A percentile compares a stretch with the other conserved stretches of the same genome.
Conservation (phyloP, 2,888 invertebrate species). For the Acleris holmiana region DNA sequence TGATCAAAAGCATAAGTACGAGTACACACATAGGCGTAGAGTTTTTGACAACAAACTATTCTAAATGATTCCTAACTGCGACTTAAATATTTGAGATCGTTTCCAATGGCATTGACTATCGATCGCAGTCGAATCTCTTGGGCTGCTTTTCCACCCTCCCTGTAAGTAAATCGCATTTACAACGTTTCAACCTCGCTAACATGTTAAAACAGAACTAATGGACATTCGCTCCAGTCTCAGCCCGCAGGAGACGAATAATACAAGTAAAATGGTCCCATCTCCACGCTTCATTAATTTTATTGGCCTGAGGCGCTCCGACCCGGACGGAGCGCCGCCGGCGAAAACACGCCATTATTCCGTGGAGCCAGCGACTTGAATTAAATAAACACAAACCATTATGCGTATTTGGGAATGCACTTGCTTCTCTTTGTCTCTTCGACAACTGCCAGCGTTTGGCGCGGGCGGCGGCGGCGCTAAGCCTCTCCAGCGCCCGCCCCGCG, state of each 20-base stretch:
- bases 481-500: slow-evolving; percentile 51
- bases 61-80: slow-evolving; percentile 27
- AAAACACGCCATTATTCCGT: slow-evolving; percentile 80
- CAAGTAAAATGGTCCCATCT: slow-evolving; percentile 85
- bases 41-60: slow-evolving; percentile 4
- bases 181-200: slow-evolving; percentile 84
- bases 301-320: slow-evolving; percentile 80
- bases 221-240: slow-evolving; percentile 84
- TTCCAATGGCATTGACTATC: slow-evolving; percentile 69
- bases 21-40: not conserved
- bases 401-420: slow-evolving; percentile 69
- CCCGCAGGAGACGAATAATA: slow-evolving; percentile 84
- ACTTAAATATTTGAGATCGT: slow-evolving; percentile 56
- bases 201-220: slow-evolving; percentile 85
- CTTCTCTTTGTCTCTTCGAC: slow-evolving; percentile 74
- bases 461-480: slow-evolving; percentile 63
- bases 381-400: slow-evolving; percentile 80
- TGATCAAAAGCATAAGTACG: too few relatives aligned
- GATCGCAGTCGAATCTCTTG: slow-evolving; percentile 73
- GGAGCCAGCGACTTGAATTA: slow-evolving; percentile 80
- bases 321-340: slow-evolving; percentile 69
- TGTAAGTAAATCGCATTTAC: slow-evolving; percentile 83
- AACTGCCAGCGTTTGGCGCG: slow-evolving; percentile 78
- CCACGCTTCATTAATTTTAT: slow-evolving; percentile 85
- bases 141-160: slow-evolving; percentile 81